Conservation (phyloP, 2,113 vertebrate genomes). For the Fregetta grallaria region DNA sequence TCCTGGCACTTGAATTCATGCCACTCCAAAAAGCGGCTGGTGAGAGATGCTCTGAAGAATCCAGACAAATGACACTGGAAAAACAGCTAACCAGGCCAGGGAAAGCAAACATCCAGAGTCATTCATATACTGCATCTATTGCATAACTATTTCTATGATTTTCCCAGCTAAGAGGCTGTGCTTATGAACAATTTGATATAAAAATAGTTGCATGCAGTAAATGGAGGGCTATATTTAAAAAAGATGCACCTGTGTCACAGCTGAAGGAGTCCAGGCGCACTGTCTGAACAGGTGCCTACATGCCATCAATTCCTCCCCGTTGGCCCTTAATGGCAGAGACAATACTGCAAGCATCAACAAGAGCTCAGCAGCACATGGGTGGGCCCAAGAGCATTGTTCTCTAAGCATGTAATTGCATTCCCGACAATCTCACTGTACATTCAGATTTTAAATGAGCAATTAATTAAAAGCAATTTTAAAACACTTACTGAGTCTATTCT, state of each 20-base stretch:
- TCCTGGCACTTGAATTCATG: not conserved
- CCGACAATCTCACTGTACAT: conserved; percentile 32
- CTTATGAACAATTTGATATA: fast-evolving
- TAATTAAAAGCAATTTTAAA: conserved; percentile 57
- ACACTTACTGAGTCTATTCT: conserved; percentile 1
- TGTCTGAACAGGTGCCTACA: conserved; percentile 32
- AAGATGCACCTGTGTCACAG: conserved; percentile 42
- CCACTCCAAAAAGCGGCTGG: not conserved
- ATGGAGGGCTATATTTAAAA: not conserved
- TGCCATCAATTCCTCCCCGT: not conserved
- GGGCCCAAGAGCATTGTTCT: conserved; percentile 47
- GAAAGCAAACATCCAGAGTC: not conserved
- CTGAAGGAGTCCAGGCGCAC: not conserved
- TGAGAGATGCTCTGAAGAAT: not conserved
- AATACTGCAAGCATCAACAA: not conserved
- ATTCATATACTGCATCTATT: not conserved
- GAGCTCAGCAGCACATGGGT: conserved; percentile 23
- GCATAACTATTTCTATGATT: not conserved
- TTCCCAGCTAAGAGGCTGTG: not conserved
- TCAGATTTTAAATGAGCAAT: conserved; percentile 43
- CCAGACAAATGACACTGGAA: not conserved
- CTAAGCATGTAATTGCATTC: conserved; percentile 44
- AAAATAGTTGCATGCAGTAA: fast-evolving
- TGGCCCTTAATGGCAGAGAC: not conserved
- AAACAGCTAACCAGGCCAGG: not conserved